Percentiles rank a stretch among this genome's conserved stretches.
phyloP scores from a whole-genome alignment of 1,140 invertebrate genomes.

The Diploscapter pachys region DNA sequence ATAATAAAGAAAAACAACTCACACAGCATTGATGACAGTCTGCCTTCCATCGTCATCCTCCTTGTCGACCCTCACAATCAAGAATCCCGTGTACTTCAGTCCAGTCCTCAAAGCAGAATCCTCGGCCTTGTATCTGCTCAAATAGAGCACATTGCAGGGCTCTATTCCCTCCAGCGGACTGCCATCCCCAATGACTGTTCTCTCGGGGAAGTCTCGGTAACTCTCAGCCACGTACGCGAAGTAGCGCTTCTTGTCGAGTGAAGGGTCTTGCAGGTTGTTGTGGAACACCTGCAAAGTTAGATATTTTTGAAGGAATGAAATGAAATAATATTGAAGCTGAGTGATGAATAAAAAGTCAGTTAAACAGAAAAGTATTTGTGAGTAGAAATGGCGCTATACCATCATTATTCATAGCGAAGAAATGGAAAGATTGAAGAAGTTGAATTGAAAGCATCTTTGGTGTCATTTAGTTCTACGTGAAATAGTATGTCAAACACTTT shows the following conservation, averaged over 20 bases:
- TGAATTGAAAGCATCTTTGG: no score
- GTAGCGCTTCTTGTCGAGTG: constrained; percentile 40
- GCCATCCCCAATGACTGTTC: constrained; percentile 53
- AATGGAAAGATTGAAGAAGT: no score
- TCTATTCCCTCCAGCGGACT: constrained; percentile 35
- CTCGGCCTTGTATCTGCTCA: constrained; percentile 49
- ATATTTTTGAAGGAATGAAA: neutral
- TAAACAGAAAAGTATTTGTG: no score
- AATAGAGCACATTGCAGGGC: constrained; percentile 54
- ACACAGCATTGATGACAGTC: neutral
- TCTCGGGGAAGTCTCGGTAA: constrained; percentile 45
- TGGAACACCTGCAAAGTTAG: constrained; percentile 17
- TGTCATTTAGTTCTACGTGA: no score
- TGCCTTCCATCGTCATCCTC: constrained; percentile 16
- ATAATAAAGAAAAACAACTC: no score
- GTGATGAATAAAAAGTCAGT: no score
- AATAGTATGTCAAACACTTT: no score
- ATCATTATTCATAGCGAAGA: no score
- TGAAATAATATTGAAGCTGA: no score
- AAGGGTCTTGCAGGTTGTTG: constrained; percentile 48
- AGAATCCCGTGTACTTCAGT: constrained; percentile 56
- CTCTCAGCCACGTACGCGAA: constrained; percentile 58
- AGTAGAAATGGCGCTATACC: no score
- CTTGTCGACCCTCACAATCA: constrained; percentile 55
- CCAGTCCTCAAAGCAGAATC: constrained; percentile 47